phyloP scores from a whole-genome alignment of 2,797 vertebrate species.

The Myotis myotis region DNA sequence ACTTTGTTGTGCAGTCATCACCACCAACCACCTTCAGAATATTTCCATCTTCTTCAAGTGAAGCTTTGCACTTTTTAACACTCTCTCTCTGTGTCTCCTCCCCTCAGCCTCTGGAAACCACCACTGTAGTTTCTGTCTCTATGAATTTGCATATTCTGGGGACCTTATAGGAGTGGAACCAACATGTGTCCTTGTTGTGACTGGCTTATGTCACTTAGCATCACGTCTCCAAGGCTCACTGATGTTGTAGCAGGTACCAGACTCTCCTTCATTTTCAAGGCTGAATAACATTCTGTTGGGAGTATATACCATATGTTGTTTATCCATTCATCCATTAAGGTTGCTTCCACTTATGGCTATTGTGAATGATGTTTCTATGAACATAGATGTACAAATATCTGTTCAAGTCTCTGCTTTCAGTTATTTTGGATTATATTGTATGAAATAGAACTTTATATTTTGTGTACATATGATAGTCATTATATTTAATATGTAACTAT shows the following conservation, averaged over 20 bases:
- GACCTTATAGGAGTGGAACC: neutral
- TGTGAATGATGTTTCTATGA: neutral
- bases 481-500: slow-evolving; percentile 82
- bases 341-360: neutral
- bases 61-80: neutral
- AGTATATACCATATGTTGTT: neutral
- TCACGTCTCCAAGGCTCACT: neutral
- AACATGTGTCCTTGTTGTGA: neutral
- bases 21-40: neutral
- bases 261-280: neutral
- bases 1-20: neutral
- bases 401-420: neutral
- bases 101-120: neutral
- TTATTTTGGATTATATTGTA: slow-evolving; percentile 75
- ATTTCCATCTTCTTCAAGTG: neutral
- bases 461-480: slow-evolving; percentile 80
- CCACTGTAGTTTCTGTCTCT: neutral
- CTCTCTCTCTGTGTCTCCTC: neutral
- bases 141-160: too few species aligned
- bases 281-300: neutral
- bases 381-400: neutral
- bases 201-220: neutral
- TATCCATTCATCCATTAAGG: neutral
- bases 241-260: neutral
- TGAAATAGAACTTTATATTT: slow-evolving; percentile 83